phyloP scores from a whole-genome alignment of 2,888 invertebrate species.

The Apotomis capreana region DNA sequence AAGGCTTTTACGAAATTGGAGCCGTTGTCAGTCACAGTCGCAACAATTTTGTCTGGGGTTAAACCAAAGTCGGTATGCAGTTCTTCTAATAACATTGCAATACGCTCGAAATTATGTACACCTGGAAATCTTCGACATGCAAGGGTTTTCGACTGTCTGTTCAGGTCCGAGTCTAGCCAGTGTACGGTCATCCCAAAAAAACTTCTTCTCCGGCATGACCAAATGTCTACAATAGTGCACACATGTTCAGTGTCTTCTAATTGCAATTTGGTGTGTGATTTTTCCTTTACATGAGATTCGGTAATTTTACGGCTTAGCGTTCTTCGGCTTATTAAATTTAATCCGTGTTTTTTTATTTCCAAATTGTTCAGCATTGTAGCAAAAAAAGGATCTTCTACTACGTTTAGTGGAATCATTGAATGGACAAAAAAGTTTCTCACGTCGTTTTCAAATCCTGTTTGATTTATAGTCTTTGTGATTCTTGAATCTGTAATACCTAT shows the following conservation, averaged over 20 bases:
- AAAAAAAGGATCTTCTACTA: slow-evolving; percentile 9
- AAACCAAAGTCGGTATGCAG: slow-evolving; percentile 37
- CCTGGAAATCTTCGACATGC: slow-evolving; percentile 21
- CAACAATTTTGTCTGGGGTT: slow-evolving; percentile 38
- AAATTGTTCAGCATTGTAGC: neutral
- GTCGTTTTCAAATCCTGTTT: neutral
- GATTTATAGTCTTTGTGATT: neutral
- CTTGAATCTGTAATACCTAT: too few species aligned
- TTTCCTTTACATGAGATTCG: neutral
- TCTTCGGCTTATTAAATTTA: slow-evolving; percentile 2
- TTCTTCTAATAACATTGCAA: slow-evolving; percentile 24
- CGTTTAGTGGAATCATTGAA: slow-evolving; percentile 11
- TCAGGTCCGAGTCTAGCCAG: neutral
- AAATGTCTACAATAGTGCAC: slow-evolving; percentile 12
- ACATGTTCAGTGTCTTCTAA: neutral
- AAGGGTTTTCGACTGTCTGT: neutral
- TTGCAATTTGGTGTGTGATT: neutral
- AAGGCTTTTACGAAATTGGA: slow-evolving; percentile 27
- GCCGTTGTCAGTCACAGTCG: slow-evolving; percentile 36
- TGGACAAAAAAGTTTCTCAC: slow-evolving; percentile 7
- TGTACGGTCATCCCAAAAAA: slow-evolving; percentile 6
- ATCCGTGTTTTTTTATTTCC: neutral
- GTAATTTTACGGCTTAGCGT: neutral
- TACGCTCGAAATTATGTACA: slow-evolving; percentile 16
- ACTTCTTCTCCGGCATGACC: slow-evolving; percentile 11